Conservation (phyloP, 2,797 vertebrate genomes). For the Fringilla coelebs region DNA sequence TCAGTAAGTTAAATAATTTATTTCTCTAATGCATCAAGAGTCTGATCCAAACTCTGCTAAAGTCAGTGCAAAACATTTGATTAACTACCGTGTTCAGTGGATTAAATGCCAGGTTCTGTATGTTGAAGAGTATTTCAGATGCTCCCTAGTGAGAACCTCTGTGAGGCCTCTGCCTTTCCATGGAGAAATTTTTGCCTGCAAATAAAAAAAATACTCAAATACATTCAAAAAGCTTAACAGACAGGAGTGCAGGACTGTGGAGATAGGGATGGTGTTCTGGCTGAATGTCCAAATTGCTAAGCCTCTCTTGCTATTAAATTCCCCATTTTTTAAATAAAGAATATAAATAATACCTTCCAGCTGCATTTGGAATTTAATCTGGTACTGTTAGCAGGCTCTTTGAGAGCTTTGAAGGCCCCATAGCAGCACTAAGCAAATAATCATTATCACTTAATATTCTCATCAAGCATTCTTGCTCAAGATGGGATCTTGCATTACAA, state of each 20-base stretch:
- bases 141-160: background rate
- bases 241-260: background rate
- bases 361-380: slow-evolving; percentile 30
- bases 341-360: slow-evolving; percentile 37
- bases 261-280: background rate
- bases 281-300: slow-evolving; percentile 27
- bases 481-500: background rate
- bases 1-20: slow-evolving; percentile 64
- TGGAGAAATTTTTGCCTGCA: background rate
- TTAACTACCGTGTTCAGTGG: slow-evolving; percentile 26
- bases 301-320: slow-evolving; percentile 14
- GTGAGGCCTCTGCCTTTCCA: background rate
- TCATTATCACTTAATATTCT: slow-evolving; percentile 42
- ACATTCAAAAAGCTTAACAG: background rate
- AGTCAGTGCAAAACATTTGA: slow-evolving; percentile 57
- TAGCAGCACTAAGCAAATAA: slow-evolving; percentile 10
- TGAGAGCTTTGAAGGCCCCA: background rate
- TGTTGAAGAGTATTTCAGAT: slow-evolving; percentile 7
- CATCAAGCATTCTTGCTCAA: background rate
- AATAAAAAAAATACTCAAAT: background rate
- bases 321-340: slow-evolving; percentile 2
- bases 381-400: background rate
- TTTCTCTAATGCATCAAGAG: slow-evolving; percentile 47
- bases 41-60: slow-evolving; percentile 55
- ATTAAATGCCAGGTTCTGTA: slow-evolving; percentile 42